A percentile compares a stretch with the other conserved stretches of the same genome.
Conservation (phyloP, 2,797 vertebrate species). For the Cossypha niveicapilla region DNA sequence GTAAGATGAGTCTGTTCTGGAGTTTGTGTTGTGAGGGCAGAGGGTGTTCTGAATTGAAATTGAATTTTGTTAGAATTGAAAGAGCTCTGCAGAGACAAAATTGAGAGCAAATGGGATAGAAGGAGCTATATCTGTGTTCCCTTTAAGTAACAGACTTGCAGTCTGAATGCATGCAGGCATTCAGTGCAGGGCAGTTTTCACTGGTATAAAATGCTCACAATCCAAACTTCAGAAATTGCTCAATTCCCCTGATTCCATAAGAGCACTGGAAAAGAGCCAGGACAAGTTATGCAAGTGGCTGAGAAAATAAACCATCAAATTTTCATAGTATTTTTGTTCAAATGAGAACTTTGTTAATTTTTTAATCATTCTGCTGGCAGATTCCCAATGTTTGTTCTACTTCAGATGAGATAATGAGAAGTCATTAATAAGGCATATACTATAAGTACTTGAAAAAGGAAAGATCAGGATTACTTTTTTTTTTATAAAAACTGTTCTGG, state of each 20-base stretch:
- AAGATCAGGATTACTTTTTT: not conserved
- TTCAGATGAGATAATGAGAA: not conserved
- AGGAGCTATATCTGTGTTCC: not conserved
- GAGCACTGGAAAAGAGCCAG: not conserved
- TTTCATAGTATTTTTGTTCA: not conserved
- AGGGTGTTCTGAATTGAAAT: not conserved
- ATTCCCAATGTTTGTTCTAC: not conserved
- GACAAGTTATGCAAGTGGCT: not conserved
- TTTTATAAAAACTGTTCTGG: not conserved
- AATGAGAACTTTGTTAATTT: not conserved
- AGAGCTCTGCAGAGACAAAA: not conserved
- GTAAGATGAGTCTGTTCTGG: not conserved
- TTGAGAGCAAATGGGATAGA: not conserved
- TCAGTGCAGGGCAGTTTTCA: not conserved
- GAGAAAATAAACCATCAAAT: fast-evolving
- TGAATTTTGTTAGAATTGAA: not conserved
- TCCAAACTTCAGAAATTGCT: not conserved
- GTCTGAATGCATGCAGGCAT: not conserved
- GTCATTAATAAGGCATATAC: not conserved
- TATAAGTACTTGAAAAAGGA: not conserved
- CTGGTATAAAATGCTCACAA: not conserved
- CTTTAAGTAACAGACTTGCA: not conserved
- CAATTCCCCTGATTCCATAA: not conserved
- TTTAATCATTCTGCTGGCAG: not conserved
- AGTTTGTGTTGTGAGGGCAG: not conserved